Percentiles rank a stretch among this genome's conserved stretches.
These are phyloP conservation scores for Diaphora mendica DNA, from an alignment of 2,888 invertebrate genomes.

Conservation along the genomic window DNA sequence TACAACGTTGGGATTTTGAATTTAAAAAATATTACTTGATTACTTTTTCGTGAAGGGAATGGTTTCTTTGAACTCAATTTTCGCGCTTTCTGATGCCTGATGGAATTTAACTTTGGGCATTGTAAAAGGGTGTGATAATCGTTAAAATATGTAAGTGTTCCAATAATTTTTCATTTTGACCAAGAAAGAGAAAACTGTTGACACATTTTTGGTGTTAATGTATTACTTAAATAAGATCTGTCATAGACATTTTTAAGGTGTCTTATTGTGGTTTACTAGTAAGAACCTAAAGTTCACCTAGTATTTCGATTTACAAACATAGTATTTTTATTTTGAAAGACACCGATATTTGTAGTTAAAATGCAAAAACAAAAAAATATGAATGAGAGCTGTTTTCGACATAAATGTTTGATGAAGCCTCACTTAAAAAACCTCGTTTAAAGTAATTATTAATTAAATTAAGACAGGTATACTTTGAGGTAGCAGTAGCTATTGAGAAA, in stretches of 20 bases:
- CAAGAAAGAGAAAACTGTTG: neutral
- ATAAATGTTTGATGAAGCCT: neutral
- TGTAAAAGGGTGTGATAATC: neutral
- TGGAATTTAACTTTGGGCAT: neutral
- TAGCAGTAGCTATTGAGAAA: conserved; percentile 44
- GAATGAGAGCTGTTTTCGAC: neutral
- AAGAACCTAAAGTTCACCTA: too few relatives aligned
- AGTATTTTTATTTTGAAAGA: too few relatives aligned
- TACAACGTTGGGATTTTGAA: too few relatives aligned
- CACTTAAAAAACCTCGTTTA: neutral
- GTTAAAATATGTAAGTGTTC: neutral
- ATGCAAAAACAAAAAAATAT: too few relatives aligned
- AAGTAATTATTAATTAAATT: neutral
- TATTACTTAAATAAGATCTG: neutral
- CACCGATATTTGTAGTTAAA: too few relatives aligned
- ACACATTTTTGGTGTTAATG: neutral
- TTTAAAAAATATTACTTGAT: neutral
- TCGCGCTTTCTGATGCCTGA: neutral
- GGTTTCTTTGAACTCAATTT: neutral
- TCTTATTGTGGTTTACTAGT: too few relatives aligned
- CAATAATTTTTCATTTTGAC: neutral
- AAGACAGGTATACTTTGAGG: neutral
- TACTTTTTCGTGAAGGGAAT: neutral
- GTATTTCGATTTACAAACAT: too few relatives aligned
- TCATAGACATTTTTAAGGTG: too few relatives aligned